Base-by-base conservation (phyloP, 2,797 vertebrate genomes). In the Sphaeramia orbicularis region DNA sequence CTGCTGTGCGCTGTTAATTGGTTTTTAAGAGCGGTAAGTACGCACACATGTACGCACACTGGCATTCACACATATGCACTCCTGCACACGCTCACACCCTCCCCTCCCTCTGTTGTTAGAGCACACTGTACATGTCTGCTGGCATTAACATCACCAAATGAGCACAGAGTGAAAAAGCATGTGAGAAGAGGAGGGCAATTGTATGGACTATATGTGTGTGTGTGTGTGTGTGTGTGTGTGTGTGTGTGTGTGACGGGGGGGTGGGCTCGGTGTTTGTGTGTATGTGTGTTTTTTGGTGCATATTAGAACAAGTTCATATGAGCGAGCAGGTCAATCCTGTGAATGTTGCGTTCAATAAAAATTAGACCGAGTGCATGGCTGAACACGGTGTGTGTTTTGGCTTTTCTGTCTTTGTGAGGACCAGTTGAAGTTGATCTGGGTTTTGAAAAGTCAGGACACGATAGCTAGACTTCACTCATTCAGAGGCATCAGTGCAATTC, bases 1-100 rank as follows among this genome's bases (percentile, higher is more conserved):
- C 80, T 85, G 87, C 86, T 86, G 81, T 65, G 65, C 2, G 27
- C 70, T 81, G 86, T 91, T 92, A 92, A 93, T 92, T 90, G 92
- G 76, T 90, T 93, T 91, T 92, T 88, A 93, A 90, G 80, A 89
- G 88, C 69, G 66, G 84, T 82, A 78, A 86, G 86, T 77, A 86
- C 79, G 85, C 83, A 76, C 83, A 78, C 63, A 71, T n/a, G 38
- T 57, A 73, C 16, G 3, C 66, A 64, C 58, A 14, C 60, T 8
- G 21, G 7, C 76, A 65, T 62, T 19, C 44, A 2, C 53, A 70
- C 74, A 43, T 42, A 55, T 10, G 8, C 16, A 14, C 53, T 35
- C 19, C 12, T 51, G 30, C 64, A 43, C 59, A n/a, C n/a, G 47
- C 64, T 35, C 57, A 55, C 45, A 1, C 59, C 3, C 45, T 24